A percentile compares a stretch with the other conserved stretches of the same genome.
phyloP scores from a whole-genome alignment of 2,888 invertebrate species.

The Pelosia muscerda region DNA sequence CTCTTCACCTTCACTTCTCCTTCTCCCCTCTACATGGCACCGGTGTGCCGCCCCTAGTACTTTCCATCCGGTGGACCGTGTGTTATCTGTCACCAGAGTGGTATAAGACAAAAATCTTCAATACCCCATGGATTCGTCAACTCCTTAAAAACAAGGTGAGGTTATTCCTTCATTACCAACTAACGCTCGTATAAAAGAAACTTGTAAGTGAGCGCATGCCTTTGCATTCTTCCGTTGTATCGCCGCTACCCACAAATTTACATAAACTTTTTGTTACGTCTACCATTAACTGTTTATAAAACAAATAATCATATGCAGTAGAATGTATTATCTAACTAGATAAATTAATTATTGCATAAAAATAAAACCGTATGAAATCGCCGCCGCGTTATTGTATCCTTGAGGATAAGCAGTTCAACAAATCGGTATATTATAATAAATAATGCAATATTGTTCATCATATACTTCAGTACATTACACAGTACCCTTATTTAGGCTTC shows the following conservation, averaged over 20 bases:
- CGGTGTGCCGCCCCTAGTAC: too few species aligned
- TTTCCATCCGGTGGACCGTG: too few species aligned
- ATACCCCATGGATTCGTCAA: neutral
- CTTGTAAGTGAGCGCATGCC: neutral
- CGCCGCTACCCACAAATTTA: neutral
- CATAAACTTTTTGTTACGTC: slow-evolving; percentile 1
- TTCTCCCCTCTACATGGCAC: too few species aligned
- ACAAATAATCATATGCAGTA: slow-evolving; percentile 2
- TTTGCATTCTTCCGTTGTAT: slow-evolving; percentile 1
- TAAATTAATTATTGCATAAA: slow-evolving; percentile 2
- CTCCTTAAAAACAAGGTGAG: neutral
- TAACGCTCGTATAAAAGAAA: neutral
- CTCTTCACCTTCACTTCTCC: too few species aligned
- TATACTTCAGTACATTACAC: neutral
- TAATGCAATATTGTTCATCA: neutral
- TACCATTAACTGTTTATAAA: neutral
- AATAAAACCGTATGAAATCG: neutral
- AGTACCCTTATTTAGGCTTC: slow-evolving; percentile 8
- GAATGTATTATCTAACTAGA: slow-evolving; percentile 2
- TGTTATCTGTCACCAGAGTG: too few species aligned
- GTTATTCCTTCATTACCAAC: neutral
- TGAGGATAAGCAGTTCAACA: neutral
- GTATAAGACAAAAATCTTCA: too few species aligned
- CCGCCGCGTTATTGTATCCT: neutral
- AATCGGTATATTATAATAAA: neutral